Percentiles rank a stretch among this genome's conserved stretches.
phyloP scores from a whole-genome alignment of 2,113 vertebrate genomes.

The Sarotherodon lohbergeri region DNA sequence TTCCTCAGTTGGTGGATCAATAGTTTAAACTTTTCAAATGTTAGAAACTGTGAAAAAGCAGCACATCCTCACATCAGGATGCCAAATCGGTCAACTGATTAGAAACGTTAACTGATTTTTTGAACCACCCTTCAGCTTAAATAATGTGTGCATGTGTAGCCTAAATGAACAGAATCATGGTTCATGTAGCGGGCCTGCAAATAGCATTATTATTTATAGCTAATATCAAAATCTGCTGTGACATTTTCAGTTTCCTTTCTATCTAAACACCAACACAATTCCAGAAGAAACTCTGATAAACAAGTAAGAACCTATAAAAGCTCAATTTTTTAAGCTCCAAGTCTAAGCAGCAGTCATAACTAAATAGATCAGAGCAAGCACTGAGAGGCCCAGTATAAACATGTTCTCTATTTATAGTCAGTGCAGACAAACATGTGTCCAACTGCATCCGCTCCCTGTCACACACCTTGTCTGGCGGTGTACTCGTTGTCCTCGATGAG shows the following conservation, averaged over 20 bases:
- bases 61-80: neutral
- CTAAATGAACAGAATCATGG: neutral
- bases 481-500: slow-evolving; percentile 99
- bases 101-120: neutral
- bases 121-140: neutral
- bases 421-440: neutral
- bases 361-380: neutral
- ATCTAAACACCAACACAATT: neutral
- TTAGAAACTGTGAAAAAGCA: neutral
- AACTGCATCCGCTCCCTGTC: neutral
- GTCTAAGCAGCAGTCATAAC: neutral
- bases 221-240: neutral
- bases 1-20: neutral
- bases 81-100: neutral
- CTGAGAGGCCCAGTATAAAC: neutral
- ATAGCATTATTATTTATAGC: neutral
- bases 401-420: neutral
- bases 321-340: neutral
- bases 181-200: neutral
- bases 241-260: neutral
- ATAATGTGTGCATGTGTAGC: neutral
- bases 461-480: slow-evolving; percentile 93
- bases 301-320: neutral
- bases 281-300: neutral
- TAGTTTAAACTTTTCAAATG: neutral